A percentile compares a stretch with the other conserved stretches of the same genome.
Conservation (phyloP, 2,113 vertebrate species). For the Argyrosomus japonicus region DNA sequence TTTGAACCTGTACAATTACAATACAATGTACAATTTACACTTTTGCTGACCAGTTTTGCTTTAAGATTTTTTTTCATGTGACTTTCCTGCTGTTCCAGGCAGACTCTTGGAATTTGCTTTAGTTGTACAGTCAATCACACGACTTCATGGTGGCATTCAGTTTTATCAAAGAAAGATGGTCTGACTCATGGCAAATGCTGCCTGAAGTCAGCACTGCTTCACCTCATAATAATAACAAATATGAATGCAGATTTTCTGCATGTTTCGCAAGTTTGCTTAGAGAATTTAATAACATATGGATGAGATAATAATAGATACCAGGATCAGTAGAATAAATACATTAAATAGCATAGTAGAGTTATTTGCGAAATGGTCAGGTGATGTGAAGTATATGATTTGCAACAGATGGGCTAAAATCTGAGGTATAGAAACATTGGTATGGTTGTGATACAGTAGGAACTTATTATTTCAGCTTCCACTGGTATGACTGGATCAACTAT, state of each 20-base stretch:
- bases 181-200: background rate
- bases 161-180: background rate
- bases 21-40: background rate
- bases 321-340: background rate
- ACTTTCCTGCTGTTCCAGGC: background rate
- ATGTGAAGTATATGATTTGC: background rate
- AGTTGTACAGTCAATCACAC: background rate
- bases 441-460: background rate
- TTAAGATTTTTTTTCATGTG: background rate
- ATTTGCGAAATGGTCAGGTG: background rate
- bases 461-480: background rate
- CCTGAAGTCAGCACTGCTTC: background rate
- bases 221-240: background rate
- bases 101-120: background rate
- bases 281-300: no score
- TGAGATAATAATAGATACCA: background rate
- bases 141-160: background rate
- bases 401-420: background rate
- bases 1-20: background rate
- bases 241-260: background rate
- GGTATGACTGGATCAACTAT: background rate
- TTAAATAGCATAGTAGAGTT: background rate
- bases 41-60: background rate
- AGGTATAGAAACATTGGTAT: background rate
- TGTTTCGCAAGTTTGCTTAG: background rate